Evolutionary conservation across 1,140 invertebrate species (phyloP).

Genomic region (Artemia franciscana): DNA sequence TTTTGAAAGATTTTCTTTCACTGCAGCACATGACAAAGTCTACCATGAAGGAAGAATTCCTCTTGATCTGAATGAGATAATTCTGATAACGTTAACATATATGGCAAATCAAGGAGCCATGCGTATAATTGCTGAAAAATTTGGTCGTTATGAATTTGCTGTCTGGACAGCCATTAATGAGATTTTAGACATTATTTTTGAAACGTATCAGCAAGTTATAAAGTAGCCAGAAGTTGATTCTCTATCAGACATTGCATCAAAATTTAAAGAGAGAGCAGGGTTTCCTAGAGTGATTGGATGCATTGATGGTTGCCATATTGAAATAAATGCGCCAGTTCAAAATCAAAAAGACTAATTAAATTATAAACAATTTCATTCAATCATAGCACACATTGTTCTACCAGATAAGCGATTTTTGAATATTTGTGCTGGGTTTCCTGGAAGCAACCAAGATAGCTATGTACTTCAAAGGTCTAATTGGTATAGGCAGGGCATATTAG

Average conservation of each 20-base stretch:
- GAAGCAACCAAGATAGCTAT: slow-evolving; percentile 6
- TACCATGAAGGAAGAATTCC: not conserved
- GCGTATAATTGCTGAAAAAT: not conserved
- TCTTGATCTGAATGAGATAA: not conserved
- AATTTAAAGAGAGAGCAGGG: not conserved
- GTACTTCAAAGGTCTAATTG: slow-evolving; percentile 1
- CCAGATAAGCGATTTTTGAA: not conserved
- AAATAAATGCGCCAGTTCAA: not conserved
- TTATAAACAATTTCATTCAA: slow-evolving; percentile 3
- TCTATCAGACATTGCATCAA: not conserved
- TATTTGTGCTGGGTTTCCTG: slow-evolving; percentile 5
- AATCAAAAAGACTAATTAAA: slow-evolving; percentile 7
- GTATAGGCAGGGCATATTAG: too few relatives aligned
- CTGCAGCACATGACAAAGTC: too few relatives aligned
- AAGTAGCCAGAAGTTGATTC: not conserved
- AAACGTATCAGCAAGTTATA: not conserved
- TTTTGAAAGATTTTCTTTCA: too few relatives aligned
- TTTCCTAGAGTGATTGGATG: not conserved
- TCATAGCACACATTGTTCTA: not conserved
- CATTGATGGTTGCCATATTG: slow-evolving; percentile 6
- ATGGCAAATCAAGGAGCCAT: not conserved
- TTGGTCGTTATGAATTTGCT: not conserved
- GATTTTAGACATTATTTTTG: not conserved
- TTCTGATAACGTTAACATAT: not conserved
- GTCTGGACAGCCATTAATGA: not conserved